A percentile compares a stretch with the other conserved stretches of the same genome.
These are phyloP conservation scores for Anhinga rufa DNA, from an alignment of 2,113 vertebrate genomes.

Conservation along the genomic window DNA sequence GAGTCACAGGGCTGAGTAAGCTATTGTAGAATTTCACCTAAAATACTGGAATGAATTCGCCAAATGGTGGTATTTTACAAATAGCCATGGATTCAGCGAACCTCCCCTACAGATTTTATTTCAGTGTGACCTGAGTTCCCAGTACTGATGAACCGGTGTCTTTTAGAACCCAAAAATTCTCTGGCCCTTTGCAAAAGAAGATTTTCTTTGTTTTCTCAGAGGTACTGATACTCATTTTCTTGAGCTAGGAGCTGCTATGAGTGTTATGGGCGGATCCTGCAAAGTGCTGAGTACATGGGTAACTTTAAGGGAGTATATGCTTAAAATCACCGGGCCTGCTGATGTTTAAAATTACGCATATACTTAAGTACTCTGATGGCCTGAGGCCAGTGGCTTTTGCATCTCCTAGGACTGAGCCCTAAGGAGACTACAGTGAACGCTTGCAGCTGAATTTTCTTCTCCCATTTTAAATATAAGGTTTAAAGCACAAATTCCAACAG, in stretches of 20 bases:
- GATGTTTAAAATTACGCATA: constrained; percentile 12
- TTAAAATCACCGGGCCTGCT: not conserved
- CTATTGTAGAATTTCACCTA: not conserved
- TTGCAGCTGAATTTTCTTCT: not conserved
- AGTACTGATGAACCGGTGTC: not conserved
- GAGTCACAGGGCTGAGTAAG: not conserved
- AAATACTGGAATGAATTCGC: not conserved
- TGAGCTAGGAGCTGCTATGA: not conserved
- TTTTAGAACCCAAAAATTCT: not conserved
- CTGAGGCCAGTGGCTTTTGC: constrained; percentile 4
- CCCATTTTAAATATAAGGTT: not conserved
- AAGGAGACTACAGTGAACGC: not conserved
- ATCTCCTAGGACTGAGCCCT: not conserved
- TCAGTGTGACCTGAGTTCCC: not conserved
- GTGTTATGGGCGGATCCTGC: constrained; percentile 6
- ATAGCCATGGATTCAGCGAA: not conserved
- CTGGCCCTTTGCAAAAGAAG: not conserved
- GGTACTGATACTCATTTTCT: not conserved
- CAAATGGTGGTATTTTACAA: not conserved
- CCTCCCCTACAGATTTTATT: not conserved
- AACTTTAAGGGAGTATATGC: constrained; percentile 51
- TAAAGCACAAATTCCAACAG: not conserved
- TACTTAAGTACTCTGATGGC: not conserved
- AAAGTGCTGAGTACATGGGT: constrained; percentile 38
- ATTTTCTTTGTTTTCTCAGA: constrained; percentile 25